These are phyloP conservation scores for Yponomeuta plumbellus DNA, from an alignment of 2,888 invertebrate genomes.

Conservation along the genomic window DNA sequence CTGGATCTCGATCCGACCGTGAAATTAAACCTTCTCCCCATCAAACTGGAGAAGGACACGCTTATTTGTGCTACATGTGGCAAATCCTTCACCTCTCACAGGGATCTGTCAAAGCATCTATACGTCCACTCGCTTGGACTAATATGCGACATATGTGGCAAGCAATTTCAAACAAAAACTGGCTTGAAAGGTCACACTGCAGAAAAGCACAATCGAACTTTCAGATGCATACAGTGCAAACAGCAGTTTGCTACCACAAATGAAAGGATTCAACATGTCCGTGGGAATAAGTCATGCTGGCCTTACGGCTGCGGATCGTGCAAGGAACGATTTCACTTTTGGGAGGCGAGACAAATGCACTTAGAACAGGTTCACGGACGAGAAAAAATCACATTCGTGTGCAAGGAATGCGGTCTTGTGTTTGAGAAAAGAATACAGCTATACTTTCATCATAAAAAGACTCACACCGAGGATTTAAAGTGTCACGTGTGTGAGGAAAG, in stretches of 20 bases:
- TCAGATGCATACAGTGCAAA: constrained; percentile 18
- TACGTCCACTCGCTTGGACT: background rate
- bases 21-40: constrained; percentile 4
- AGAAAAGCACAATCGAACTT: background rate
- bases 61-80: constrained; percentile 9
- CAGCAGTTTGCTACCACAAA: constrained; percentile 15
- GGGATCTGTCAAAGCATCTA: constrained; percentile 1
- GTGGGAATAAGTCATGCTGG: constrained; percentile 4
- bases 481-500: constrained; percentile 53
- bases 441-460: background rate
- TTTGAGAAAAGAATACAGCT: constrained; percentile 7
- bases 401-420: constrained; percentile 13
- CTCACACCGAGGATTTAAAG: constrained; percentile 28
- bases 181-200: constrained; percentile 12
- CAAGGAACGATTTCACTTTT: constrained; percentile 17
- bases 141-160: constrained; percentile 20
- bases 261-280: constrained; percentile 13
- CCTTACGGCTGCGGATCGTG: constrained; percentile 17
- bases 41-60: constrained; percentile 1
- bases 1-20: background rate
- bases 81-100: background rate
- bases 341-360: constrained; percentile 14
- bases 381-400: constrained; percentile 10
- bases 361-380: constrained; percentile 13
- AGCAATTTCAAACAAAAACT: constrained; percentile 15